Conservation (phyloP, 1,140 invertebrate species). For the Rhagoletis zephyria region DNA sequence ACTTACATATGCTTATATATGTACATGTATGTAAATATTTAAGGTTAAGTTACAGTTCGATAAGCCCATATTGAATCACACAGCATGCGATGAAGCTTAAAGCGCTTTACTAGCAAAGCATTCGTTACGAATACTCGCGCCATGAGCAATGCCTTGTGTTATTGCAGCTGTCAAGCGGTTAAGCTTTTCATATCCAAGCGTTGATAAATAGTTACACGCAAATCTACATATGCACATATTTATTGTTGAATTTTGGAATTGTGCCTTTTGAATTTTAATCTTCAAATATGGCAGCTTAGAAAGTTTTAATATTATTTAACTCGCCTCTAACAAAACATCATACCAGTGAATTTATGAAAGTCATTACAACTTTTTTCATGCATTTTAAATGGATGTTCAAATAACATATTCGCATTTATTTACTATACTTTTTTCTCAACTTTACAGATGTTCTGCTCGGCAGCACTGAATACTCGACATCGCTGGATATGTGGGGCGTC, state of each 20-base stretch:
- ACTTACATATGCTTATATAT: not conserved
- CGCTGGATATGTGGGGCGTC: slow-evolving; percentile 97
- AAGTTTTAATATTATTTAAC: not conserved
- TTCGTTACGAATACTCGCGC: not conserved
- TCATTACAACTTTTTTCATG: slow-evolving; percentile 25
- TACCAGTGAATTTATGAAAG: not conserved
- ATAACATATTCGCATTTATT: not conserved
- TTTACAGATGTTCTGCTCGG: slow-evolving; percentile 91
- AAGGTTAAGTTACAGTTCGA: not conserved
- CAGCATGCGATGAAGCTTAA: not conserved
- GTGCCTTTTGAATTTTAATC: slow-evolving; percentile 35
- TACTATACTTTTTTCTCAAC: slow-evolving; percentile 19
- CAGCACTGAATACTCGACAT: slow-evolving; percentile 95
- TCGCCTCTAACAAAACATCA: not conserved
- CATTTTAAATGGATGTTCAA: not conserved
- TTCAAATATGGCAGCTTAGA: slow-evolving; percentile 13
- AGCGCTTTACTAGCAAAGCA: not conserved
- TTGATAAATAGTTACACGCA: too few relatives aligned
- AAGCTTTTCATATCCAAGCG: not conserved
- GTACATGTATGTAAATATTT: not conserved
- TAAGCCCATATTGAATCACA: not conserved
- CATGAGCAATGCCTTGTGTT: not conserved
- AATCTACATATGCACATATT: too few relatives aligned
- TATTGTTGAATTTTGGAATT: not conserved
- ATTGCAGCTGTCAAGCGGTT: not conserved